Evolutionary conservation across 2,113 vertebrate genomes (phyloP), one percentile per base, ranked within the genome.

Genomic region (Podarcis raffonei): DNA sequence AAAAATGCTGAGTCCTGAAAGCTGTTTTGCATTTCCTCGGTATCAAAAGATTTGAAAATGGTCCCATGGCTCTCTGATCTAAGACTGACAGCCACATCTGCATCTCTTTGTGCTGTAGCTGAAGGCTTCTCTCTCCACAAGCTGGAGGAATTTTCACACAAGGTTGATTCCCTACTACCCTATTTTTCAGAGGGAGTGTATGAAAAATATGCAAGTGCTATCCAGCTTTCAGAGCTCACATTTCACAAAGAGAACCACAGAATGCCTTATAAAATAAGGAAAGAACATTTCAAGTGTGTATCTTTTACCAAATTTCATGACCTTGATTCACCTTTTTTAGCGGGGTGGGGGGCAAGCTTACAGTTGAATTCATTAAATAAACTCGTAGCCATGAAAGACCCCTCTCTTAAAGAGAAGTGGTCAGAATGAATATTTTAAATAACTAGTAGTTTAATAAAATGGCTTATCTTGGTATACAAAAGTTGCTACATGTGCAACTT

Each of bases 1-100:
- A 78, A 48, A 59, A 85, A 65, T 48, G 39, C 72, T 66, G 30
- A 77, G 72, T 76, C 81, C 22, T 88, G 30, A 76, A 76, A 66
- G 62, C 37, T 66, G 57, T 88, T 75, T 68, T 77, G 35, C 65
- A 72, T 32, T 39, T 87, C 18, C 62, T 88, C 16, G n/a, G 12
- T 68, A 68, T 77, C 27, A 76, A 88, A 77, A 77, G 72, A 53
- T 68, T 35, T 68, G 30, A 68, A 88, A 83, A 76, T 8, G 27
- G 27, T 35, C 53, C 78, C 66, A 4, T 57, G 32, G 25, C 65
- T 77, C 42, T 71, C 83, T 42, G 76, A 30, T 80, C 32, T 39
- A 27, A 80, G 76, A 84, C 35, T 89, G 88, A 72, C 88, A 80
- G 83, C 32, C 83, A 84, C 83, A 84, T 89, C 88, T 89, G 83